Evolutionary conservation across 2,113 vertebrate species (phyloP), one percentile per base, ranked within the genome.

Genomic region (Seriola aureovittata): DNA sequence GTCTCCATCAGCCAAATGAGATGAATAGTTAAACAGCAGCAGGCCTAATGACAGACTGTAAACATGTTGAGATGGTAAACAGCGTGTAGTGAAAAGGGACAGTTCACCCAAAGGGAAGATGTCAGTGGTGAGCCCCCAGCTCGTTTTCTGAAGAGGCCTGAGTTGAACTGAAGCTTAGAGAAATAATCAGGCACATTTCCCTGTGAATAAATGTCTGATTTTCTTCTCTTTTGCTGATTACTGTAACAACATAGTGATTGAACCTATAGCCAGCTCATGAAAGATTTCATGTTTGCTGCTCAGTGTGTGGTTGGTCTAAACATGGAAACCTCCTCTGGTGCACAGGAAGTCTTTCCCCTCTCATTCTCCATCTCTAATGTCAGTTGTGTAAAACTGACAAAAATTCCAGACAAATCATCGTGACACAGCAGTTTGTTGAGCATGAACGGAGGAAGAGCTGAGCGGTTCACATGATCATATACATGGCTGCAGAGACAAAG

Each of bases 31-130:
- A 72, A 89, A 78, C 57, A 82, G 82, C 73, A 48, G 75, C 80
- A 4, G 73, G 50, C 50, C 65, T 81, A 82, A 86, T 85, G 82
- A 59, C 75, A 75, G 78, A 44, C 42, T 71, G 85, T 85, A 85
- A 89, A 90, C 85, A 87, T 58, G 71, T 5, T 42, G 69, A 48
- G 66, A 78, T 44, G 84, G 85, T 82, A 72, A 91, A 84, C 80
- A 80, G 63, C n/a, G 16, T 66, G 36, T 14, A 46, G 76, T 70
- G 75, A 67, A 73, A 80, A 65, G 67, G 60, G 80, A 82, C 71
- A 75, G 50, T 84, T 74, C 52, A 44, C 65, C 75, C 78, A 21
- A 63, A 71, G 85, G 67, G 75, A 62, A 44, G 25, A 46, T 77
- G 69, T 78, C 66, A 72, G 62, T 19, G 52, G 4, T 68, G 71